phyloP scores from a whole-genome alignment of 2,113 vertebrate species.

The Eonycteris spelaea region DNA sequence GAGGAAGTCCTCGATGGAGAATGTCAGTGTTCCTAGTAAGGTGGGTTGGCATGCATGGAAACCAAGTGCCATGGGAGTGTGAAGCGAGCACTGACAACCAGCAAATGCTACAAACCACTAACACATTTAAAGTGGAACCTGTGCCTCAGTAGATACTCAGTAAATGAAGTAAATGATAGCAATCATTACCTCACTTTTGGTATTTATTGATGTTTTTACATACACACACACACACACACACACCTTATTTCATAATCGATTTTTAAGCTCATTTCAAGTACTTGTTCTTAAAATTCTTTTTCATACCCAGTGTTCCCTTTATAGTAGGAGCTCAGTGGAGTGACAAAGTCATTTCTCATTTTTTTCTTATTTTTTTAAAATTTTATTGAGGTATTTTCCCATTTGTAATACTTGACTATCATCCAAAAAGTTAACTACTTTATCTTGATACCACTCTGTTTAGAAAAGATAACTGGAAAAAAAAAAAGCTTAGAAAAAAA shows the following conservation, averaged over 20 bases:
- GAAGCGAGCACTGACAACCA: background rate
- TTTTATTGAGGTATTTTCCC: background rate
- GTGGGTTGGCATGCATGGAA: background rate
- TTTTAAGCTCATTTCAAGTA: background rate
- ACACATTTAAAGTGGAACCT: background rate
- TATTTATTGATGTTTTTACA: background rate
- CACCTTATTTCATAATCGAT: background rate
- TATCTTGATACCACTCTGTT: conserved; percentile 4
- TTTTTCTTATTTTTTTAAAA: background rate
- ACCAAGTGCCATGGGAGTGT: too few relatives aligned
- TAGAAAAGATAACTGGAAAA: background rate
- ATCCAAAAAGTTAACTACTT: background rate
- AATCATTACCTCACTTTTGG: background rate
- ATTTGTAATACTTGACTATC: background rate
- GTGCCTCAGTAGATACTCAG: background rate
- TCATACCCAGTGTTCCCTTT: background rate
- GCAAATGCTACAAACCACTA: background rate
- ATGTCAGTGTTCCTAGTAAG: background rate
- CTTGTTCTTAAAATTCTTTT: background rate
- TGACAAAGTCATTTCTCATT: background rate
- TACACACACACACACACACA: background rate
- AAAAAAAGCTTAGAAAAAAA: background rate
- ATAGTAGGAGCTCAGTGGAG: background rate
- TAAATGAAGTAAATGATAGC: background rate
- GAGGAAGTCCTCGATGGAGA: background rate